Percentiles rank a stretch among this genome's conserved stretches.
These are phyloP conservation scores for Dioctria linearis DNA, from an alignment of 2,888 invertebrate genomes.

Conservation along the genomic window DNA sequence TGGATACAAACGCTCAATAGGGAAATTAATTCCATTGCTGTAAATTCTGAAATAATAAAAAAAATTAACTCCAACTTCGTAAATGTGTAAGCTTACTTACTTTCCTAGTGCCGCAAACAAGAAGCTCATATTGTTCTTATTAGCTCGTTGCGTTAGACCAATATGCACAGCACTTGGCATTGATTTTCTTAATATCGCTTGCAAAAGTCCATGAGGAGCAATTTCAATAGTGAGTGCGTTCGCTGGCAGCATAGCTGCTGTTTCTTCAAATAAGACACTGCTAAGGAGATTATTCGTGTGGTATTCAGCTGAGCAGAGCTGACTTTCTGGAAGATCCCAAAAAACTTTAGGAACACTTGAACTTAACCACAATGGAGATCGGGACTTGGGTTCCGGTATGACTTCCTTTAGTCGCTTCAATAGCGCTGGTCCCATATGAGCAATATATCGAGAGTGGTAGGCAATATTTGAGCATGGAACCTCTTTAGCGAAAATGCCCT, in stretches of 20 bases:
- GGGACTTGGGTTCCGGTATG: conserved; percentile 77
- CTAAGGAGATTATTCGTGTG: conserved; percentile 87
- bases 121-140: conserved; percentile 71
- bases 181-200: conserved; percentile 77
- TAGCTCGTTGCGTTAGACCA: conserved; percentile 75
- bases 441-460: conserved; percentile 89
- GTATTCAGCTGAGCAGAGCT: conserved; percentile 84
- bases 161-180: conserved; percentile 74
- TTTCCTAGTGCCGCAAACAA: conserved; percentile 71
- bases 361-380: conserved; percentile 87
- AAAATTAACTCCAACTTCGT: conserved; percentile 22
- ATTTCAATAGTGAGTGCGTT: conserved; percentile 79
- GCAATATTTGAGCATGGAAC: conserved; percentile 91
- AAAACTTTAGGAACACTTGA: conserved; percentile 82
- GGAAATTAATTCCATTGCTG: conserved; percentile 82
- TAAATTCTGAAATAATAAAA: conserved; percentile 77
- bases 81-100: conserved; percentile 66
- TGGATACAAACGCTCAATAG: conserved; percentile 84
- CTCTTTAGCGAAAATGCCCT: conserved; percentile 85
- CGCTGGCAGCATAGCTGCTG: conserved; percentile 75
- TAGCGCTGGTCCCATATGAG: conserved; percentile 78
- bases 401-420: conserved; percentile 77
- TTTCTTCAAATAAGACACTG: conserved; percentile 76
- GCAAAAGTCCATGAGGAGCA: conserved; percentile 80
- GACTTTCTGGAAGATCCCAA: conserved; percentile 80